phyloP scores from a whole-genome alignment of 2,888 invertebrate species.

The Isotomurus palustris region DNA sequence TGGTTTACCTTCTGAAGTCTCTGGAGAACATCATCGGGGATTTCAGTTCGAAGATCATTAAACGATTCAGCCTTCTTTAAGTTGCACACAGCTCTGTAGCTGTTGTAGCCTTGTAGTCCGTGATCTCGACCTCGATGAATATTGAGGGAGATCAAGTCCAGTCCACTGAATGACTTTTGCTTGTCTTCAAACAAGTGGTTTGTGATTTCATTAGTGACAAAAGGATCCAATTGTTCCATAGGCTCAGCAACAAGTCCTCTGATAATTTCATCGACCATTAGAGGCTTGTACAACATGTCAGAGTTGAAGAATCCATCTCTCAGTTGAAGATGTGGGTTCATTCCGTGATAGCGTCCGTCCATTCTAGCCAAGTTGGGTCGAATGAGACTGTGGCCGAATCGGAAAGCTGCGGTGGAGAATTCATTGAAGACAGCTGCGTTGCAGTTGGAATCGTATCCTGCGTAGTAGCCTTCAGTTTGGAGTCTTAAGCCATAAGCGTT shows the following conservation, averaged over 20 bases:
- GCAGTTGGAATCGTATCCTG: constrained; percentile 76
- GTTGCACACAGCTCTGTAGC: constrained; percentile 85
- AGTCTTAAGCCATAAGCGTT: constrained; percentile 54
- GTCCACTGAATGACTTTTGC: constrained; percentile 82
- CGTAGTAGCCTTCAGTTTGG: constrained; percentile 54
- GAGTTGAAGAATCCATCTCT: constrained; percentile 88
- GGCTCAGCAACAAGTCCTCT: constrained; percentile 82
- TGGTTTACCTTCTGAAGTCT: constrained; percentile 46
- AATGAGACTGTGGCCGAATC: constrained; percentile 84
- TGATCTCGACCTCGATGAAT: constrained; percentile 63
- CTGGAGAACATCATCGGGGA: constrained; percentile 65
- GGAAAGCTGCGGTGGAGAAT: constrained; percentile 84
- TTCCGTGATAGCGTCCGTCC: constrained; percentile 70
- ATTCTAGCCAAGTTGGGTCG: constrained; percentile 80
- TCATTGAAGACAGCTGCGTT: constrained; percentile 85
- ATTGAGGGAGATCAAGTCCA: constrained; percentile 87
- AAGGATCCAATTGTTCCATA: constrained; percentile 84
- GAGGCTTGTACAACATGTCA: constrained; percentile 70
- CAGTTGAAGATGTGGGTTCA: constrained; percentile 76
- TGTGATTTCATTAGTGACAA: constrained; percentile 88
- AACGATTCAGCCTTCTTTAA: constrained; percentile 77
- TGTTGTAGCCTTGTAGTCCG: constrained; percentile 81
- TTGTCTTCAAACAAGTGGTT: constrained; percentile 91
- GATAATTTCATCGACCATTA: constrained; percentile 77
- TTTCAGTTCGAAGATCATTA: constrained; percentile 80